These are phyloP conservation scores for Sylvilagus bachmani DNA, from an alignment of 2,113 vertebrate genomes.

Conservation along the genomic window DNA sequence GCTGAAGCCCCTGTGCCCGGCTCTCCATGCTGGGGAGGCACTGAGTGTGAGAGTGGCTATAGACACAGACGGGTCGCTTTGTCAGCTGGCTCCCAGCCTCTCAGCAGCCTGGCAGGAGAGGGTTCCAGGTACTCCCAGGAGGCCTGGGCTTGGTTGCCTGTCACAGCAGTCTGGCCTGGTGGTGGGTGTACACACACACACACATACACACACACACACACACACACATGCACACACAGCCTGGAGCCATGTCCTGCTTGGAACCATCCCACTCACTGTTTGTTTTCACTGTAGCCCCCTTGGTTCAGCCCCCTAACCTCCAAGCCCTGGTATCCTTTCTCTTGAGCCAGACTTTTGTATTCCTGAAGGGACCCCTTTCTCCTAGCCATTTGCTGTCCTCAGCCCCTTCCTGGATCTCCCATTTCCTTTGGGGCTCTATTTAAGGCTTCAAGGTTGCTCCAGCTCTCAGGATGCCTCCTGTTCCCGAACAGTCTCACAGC, in stretches of 20 bases:
- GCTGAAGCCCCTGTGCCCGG: fast-evolving
- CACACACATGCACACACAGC: no score
- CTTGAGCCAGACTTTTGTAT: not conserved
- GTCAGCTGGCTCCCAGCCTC: not conserved
- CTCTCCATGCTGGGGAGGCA: not conserved
- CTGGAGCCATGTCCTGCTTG: not conserved
- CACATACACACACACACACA: no score
- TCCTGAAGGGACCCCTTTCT: not conserved
- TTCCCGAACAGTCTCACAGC: not conserved
- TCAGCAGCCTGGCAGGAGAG: not conserved
- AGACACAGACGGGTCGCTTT: not conserved
- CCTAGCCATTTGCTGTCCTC: not conserved
- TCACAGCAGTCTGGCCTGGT: not conserved
- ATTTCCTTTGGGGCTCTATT: not conserved
- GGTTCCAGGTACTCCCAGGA: not conserved
- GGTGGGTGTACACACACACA: not conserved
- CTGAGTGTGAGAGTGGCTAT: not conserved
- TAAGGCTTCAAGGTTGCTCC: not conserved
- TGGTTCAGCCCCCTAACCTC: not conserved
- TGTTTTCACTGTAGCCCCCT: not conserved
- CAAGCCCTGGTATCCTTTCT: not conserved
- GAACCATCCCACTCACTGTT: not conserved
- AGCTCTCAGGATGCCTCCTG: not conserved
- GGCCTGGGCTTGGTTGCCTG: not conserved
- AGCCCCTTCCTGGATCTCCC: not conserved